Evolutionary conservation across 2,888 invertebrate species (phyloP).

Genomic region (Acanthosepion pharaonis): DNA sequence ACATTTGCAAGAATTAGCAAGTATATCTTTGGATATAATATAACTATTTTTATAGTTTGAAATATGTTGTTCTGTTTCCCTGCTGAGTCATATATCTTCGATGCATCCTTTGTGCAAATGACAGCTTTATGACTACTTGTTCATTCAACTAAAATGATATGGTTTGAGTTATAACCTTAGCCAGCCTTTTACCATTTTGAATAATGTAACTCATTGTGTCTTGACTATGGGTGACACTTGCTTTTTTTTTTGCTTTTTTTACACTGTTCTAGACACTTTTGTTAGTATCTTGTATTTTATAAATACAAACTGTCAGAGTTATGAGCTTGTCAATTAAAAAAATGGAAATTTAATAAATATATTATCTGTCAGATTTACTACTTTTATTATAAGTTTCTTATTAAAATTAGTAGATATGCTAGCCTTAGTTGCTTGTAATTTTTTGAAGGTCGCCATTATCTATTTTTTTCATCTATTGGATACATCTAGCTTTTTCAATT

Average conservation of each 20-base stretch:
- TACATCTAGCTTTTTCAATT: too few relatives aligned
- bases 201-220: background rate
- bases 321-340: background rate
- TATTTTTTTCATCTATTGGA: too few relatives aligned
- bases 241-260: background rate
- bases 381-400: background rate
- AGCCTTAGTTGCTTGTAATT: background rate
- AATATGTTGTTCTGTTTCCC: background rate
- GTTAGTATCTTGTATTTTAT: background rate
- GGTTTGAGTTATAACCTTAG: background rate
- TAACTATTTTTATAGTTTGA: conserved; percentile 15
- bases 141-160: background rate
- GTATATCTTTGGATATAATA: background rate
- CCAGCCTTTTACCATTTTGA: background rate
- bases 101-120: background rate
- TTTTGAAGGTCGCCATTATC: background rate
- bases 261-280: background rate
- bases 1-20: background rate
- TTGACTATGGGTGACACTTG: background rate
- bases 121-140: background rate
- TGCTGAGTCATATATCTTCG: background rate
- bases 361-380: background rate
- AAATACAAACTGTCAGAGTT: background rate
- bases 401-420: background rate
- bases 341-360: background rate